Evolutionary conservation across 2,888 invertebrate species (phyloP).

Genomic region (Ornithoptera priamus): DNA sequence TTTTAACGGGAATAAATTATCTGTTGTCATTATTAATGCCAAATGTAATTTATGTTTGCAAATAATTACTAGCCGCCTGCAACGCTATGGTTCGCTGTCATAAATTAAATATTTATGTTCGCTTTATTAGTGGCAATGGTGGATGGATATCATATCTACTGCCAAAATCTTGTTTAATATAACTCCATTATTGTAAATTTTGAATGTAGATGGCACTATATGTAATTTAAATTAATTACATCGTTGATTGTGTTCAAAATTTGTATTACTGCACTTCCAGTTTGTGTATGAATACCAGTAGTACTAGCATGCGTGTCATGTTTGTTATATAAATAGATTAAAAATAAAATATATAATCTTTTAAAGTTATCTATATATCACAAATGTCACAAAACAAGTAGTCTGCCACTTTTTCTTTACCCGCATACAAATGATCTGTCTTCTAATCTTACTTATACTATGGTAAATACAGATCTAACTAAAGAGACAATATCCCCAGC

Average conservation of each 20-base stretch:
- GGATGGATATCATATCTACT: conserved; percentile 14
- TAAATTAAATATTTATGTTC: conserved; percentile 22
- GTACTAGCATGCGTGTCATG: background rate
- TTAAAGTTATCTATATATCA: background rate
- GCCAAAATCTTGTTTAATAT: conserved; percentile 14
- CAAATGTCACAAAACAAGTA: background rate
- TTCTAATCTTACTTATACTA: conserved; percentile 56
- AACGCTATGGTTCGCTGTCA: conserved; percentile 15
- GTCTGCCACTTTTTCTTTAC: conserved; percentile 1
- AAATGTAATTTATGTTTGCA: conserved; percentile 25
- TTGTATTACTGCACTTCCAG: background rate
- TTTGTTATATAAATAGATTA: background rate
- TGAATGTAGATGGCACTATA: conserved; percentile 27
- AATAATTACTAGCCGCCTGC: conserved; percentile 24
- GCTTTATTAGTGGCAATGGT: conserved; percentile 19
- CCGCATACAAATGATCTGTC: conserved; percentile 41
- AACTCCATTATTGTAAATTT: conserved; percentile 9
- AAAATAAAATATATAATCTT: background rate
- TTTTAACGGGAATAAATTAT: conserved; percentile 27
- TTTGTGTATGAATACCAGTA: background rate
- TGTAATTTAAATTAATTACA: conserved; percentile 11
- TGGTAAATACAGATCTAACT: conserved; percentile 76
- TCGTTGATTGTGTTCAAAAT: background rate
- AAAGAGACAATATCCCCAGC: conserved; percentile 78
- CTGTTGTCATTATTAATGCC: conserved; percentile 27